phyloP scores from a whole-genome alignment of 37 sponge, comb jelly and placozoan species.

The Ephydatia muelleri region DNA sequence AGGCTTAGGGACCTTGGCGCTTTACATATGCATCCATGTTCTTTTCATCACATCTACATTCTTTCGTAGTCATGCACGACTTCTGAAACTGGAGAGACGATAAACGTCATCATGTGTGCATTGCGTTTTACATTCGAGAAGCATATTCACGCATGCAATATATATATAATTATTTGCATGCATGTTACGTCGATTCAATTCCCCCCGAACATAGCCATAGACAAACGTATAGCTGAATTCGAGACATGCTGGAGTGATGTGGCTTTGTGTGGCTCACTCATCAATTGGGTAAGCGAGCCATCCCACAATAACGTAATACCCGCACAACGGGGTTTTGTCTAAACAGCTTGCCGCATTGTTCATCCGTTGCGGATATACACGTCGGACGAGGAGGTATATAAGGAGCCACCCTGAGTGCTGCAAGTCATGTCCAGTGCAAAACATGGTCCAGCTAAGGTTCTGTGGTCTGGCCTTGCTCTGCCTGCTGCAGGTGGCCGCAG shows the following conservation, averaged over 20 bases:
- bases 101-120: too few species aligned
- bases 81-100: too few species aligned
- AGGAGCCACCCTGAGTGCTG: neutral
- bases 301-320: neutral
- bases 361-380: neutral
- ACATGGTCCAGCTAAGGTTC: neutral
- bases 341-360: neutral
- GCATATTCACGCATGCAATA: neutral
- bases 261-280: neutral
- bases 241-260: neutral
- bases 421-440: neutral
- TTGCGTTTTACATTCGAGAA: too few species aligned
- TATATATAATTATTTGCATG: neutral
- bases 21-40: too few species aligned
- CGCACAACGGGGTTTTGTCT: neutral
- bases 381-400: neutral
- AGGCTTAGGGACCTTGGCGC: too few species aligned
- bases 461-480: neutral
- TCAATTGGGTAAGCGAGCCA: neutral
- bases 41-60: too few species aligned
- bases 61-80: too few species aligned
- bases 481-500: neutral
- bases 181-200: too few species aligned
- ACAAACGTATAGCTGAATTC: neutral
- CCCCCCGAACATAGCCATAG: too few species aligned